Base-by-base conservation (phyloP, 2,888 invertebrate genomes). In the Hipparchia sbordonii region DNA sequence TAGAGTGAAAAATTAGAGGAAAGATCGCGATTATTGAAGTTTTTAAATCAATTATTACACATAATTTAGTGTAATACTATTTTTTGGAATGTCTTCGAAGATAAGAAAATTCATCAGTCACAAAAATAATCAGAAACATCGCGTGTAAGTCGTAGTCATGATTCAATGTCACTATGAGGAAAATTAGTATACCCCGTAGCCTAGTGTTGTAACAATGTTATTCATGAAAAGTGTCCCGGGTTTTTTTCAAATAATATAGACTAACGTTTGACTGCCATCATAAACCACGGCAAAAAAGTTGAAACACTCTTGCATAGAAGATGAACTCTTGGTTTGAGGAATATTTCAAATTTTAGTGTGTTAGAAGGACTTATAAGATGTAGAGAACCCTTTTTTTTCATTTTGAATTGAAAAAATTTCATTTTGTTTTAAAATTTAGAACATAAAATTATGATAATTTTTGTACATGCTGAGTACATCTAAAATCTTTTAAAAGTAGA, bases 171-270 rank as follows among this genome's bases (percentile, higher is more conserved):
- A 86, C 84, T 82, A 81, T 84, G 85, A 85, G 84, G 84, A 84
- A 87, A 90, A 91, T 90, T 89, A 89, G 84, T 85, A 83, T 87
- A 87, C 81, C 80, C 87, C 85, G 77, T 88, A 87, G 89, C 88
- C 90, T 78, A 68, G 68, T 68, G 68, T 60, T 68, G 68, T 60
- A 46, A 9, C 57, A 10, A 7, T 12, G 4, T 2, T 51, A 46
- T 12, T 7, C 10, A 39, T 39, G 33, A 59, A 13, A 45, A 5
- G 13, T 13, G 46, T 62, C 62, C 46, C 62, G 62, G 0, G 8
- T 48, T 62, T 13, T 48, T 56, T 48, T 48, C 0, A 48, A 8
- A 7, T 6, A 48, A 7, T 48, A 7, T 6, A 48, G 7, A 48
- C 39, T 39, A 39, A 2, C 1, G 48, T 48, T 48, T 48, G 46